A percentile compares a stretch with the other conserved stretches of the same genome.
Conservation (phyloP, 2,888 invertebrate species). For the Drosophila picticornis region DNA sequence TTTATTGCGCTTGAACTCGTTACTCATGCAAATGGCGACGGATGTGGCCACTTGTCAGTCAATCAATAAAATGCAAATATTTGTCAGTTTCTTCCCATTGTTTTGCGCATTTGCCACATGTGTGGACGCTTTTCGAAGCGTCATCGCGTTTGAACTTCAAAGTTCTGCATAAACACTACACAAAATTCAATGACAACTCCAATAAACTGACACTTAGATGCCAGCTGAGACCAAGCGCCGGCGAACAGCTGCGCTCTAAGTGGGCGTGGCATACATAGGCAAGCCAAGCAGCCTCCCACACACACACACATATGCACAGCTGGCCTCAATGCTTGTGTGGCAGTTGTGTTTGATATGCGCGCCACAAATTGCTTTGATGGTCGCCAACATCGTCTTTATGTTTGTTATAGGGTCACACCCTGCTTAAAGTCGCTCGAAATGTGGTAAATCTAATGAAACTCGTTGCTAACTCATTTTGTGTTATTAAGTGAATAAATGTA, state of each 20-base stretch:
- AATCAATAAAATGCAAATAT: slow-evolving; percentile 78
- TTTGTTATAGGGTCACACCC: neutral
- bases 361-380: slow-evolving; percentile 60
- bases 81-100: slow-evolving; percentile 56
- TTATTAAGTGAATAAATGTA: too few relatives aligned
- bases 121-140: slow-evolving; percentile 1
- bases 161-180: slow-evolving; percentile 72
- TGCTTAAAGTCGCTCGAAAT: neutral
- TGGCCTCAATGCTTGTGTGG: slow-evolving; percentile 29
- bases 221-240: slow-evolving; percentile 15
- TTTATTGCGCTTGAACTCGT: slow-evolving; percentile 33
- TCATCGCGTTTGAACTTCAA: slow-evolving; percentile 53
- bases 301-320: slow-evolving; percentile 7
- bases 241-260: slow-evolving; percentile 51
- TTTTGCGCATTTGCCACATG: slow-evolving; percentile 47
- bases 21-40: slow-evolving; percentile 17
- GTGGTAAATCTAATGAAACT: slow-evolving; percentile 1
- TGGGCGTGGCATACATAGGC: slow-evolving; percentile 33
- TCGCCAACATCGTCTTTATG: slow-evolving; percentile 31
- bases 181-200: slow-evolving; percentile 66
- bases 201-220: slow-evolving; percentile 50
- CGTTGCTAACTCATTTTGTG: neutral
- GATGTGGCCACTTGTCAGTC: slow-evolving; percentile 61
- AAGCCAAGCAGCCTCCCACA: neutral
- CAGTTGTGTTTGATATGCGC: slow-evolving; percentile 62